Base-by-base conservation (phyloP, 2,888 invertebrate species). In the Oxytorus armatus region DNA sequence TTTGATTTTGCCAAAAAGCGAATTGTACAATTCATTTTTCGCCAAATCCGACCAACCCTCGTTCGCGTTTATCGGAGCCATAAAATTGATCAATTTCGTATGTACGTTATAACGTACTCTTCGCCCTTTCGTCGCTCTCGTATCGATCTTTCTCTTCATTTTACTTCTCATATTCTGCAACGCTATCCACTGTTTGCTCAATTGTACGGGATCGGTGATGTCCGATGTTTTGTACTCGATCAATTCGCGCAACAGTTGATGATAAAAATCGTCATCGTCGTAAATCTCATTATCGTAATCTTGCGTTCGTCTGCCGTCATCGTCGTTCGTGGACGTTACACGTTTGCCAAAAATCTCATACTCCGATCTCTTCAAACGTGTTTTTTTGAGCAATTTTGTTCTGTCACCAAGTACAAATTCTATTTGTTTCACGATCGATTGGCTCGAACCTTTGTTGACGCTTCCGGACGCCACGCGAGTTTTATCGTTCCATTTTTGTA, bases 201-300 rank as follows among this genome's bases (percentile, higher is more conserved):
- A 93, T 86, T 97, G 96, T 7, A 96, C 94, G 0, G 98, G 97
- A 92, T 97, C 98, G 0, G 95, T 95, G 8, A 96, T 94, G 87
- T 96, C 95, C 1, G 96, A 95, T 0, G 97, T 96, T 92, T 98
- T 98, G 83, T 96, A 95, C 90, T 99, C 98, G 82, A 99, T 98
- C 44, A 99, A 93, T 91, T 99, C 98, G 82, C 97, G 93, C 51
- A 99, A 92, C 70, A 98, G 93, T 88, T 98, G 97, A 92, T 98
- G 98, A 92, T 99, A 99, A 91, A 99, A 99, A 90, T 99, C 99
- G 87, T 96, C 97, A 89, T 99, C 99, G 91, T 99, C 98, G 92
- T 97, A 99, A 87, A 99, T 96, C 92, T 99, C 97, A 0, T 93
- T 88, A 88, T 97, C 95, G 82, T 95, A 94, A 85, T 95, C 95